These are phyloP conservation scores for Ptychochromis oligacanthus DNA, from an alignment of 2,113 vertebrate species.

Conservation along the genomic window DNA sequence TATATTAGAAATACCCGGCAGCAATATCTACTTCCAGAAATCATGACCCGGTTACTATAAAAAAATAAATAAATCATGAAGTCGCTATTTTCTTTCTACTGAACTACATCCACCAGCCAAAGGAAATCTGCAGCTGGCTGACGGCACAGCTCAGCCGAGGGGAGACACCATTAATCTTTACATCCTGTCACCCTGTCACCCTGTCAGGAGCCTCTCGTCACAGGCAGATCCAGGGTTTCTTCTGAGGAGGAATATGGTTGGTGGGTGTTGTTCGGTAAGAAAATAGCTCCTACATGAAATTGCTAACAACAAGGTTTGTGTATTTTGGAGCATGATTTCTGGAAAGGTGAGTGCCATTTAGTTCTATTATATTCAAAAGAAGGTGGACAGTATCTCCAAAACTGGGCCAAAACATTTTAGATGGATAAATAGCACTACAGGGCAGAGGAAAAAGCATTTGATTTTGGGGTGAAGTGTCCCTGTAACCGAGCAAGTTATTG, in stretches of 20 bases:
- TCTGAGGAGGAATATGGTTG: background rate
- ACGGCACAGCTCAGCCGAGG: constrained; percentile 6
- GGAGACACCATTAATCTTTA: background rate
- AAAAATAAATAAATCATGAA: background rate
- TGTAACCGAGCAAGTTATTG: background rate
- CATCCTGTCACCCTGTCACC: background rate
- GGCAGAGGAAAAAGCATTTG: background rate
- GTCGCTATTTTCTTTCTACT: background rate
- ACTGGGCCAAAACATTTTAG: background rate
- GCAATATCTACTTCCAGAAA: background rate
- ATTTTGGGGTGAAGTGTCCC: background rate
- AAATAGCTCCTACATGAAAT: background rate
- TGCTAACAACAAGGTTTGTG: background rate
- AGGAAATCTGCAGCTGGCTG: background rate
- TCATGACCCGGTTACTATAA: background rate
- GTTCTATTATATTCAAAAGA: background rate
- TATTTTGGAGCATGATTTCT: no score
- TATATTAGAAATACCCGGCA: background rate
- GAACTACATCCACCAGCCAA: background rate
- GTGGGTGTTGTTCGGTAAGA: background rate
- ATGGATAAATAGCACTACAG: background rate
- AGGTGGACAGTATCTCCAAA: background rate
- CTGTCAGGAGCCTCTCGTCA: background rate
- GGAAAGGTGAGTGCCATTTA: background rate
- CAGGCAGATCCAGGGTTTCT: background rate